Evolutionary conservation across 2,113 vertebrate genomes (phyloP).

Genomic region (Cryptomyrus ogoouensis): DNA sequence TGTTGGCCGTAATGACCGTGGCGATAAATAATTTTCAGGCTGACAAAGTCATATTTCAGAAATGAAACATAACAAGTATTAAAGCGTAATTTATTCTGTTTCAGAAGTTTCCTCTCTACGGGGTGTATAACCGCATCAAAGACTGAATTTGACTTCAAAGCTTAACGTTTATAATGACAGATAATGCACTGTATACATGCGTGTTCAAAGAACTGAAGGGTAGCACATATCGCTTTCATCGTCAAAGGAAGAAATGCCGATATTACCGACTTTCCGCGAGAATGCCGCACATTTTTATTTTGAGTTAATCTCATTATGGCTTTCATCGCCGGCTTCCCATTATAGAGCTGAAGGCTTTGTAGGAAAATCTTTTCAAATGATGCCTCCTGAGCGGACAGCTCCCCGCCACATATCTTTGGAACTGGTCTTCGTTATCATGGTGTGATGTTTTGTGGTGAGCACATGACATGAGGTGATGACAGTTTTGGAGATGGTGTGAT

Average conservation of each 20-base stretch:
- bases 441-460: background rate
- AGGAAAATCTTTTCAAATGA: background rate
- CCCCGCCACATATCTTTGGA: background rate
- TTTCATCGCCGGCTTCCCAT: background rate
- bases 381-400: background rate
- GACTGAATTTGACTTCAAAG: background rate
- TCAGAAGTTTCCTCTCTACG: conserved; percentile 1
- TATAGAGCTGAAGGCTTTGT: background rate
- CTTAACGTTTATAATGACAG: background rate
- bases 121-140: background rate
- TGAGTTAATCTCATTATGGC: background rate
- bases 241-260: background rate
- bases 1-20: background rate
- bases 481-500: background rate
- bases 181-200: background rate
- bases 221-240: background rate
- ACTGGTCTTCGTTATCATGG: background rate
- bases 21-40: background rate
- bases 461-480: background rate
- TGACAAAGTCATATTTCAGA: conserved; percentile 6
- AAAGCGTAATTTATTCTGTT: conserved; percentile 16
- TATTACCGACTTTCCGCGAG: background rate
- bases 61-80: conserved; percentile 6
- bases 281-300: background rate
- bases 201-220: background rate